These are phyloP conservation scores for Centropristis striata DNA, from an alignment of 2,113 vertebrate species.

Conservation along the genomic window DNA sequence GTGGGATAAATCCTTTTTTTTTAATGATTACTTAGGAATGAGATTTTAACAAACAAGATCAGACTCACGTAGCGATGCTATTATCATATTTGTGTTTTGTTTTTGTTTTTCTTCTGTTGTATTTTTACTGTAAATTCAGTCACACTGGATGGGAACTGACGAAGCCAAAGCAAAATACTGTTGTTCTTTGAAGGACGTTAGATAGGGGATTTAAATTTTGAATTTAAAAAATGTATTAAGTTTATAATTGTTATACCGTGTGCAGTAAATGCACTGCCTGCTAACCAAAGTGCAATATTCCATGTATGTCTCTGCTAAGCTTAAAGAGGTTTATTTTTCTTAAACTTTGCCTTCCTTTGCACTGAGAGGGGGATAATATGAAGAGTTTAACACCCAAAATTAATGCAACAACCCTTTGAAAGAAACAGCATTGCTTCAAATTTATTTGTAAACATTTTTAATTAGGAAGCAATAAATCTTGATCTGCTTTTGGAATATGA, in stretches of 20 bases:
- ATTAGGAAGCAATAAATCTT: neutral
- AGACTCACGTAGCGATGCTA: neutral
- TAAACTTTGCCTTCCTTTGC: slow-evolving; percentile 68
- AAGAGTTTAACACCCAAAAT: slow-evolving; percentile 29
- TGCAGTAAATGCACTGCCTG: slow-evolving; percentile 70
- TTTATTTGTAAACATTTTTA: neutral
- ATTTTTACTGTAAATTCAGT: slow-evolving; percentile 80
- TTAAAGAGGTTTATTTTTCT: slow-evolving; percentile 63
- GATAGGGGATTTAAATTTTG: slow-evolving; percentile 50
- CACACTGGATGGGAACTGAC: slow-evolving; percentile 82
- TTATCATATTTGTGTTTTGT: neutral
- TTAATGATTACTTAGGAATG: slow-evolving; percentile 37
- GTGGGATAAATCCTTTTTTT: slow-evolving; percentile 28
- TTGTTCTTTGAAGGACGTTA: slow-evolving; percentile 63
- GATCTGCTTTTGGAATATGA: slow-evolving; percentile 11
- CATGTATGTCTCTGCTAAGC: slow-evolving; percentile 54
- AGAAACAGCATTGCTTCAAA: slow-evolving; percentile 1
- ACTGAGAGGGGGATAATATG: slow-evolving; percentile 59
- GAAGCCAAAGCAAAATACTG: slow-evolving; percentile 77
- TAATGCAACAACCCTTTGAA: neutral
- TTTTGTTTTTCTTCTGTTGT: slow-evolving; percentile 33
- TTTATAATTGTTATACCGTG: slow-evolving; percentile 52
- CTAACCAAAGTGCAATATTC: slow-evolving; percentile 84
- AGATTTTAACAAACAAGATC: slow-evolving; percentile 53
- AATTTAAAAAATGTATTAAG: slow-evolving; percentile 31